Percentiles rank a stretch among this genome's conserved stretches.
Conservation (phyloP, 2,888 invertebrate genomes). For the Sturmia bella region DNA sequence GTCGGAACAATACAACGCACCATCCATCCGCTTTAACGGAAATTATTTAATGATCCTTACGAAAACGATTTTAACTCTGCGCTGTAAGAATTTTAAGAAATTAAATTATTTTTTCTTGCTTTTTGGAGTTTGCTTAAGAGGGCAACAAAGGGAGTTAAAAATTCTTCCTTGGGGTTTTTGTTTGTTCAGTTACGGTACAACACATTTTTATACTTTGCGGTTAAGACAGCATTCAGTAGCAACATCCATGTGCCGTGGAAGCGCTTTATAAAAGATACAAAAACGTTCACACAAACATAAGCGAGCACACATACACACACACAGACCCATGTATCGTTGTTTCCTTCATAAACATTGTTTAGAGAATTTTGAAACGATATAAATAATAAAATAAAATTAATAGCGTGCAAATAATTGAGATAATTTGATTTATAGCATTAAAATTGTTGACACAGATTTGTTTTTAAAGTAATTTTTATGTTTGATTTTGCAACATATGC, state of each 20-base stretch:
- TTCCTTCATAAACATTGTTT: constrained; percentile 53
- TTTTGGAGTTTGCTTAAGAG: neutral
- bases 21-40: constrained; percentile 53
- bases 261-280: constrained; percentile 45
- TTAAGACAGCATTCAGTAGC: constrained; percentile 30
- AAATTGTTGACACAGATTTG: constrained; percentile 60
- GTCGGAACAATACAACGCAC: neutral
- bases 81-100: constrained; percentile 11
- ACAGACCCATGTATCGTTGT: constrained; percentile 14
- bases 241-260: constrained; percentile 52
- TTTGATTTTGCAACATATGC: constrained; percentile 57
- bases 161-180: neutral
- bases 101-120: constrained; percentile 8
- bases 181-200: neutral
- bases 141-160: constrained; percentile 33
- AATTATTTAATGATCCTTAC: constrained; percentile 79
- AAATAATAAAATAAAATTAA: constrained; percentile 67
- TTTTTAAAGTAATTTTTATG: constrained; percentile 55
- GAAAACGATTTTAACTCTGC: constrained; percentile 29
- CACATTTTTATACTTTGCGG: constrained; percentile 48
- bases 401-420: constrained; percentile 74
- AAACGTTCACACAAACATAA: neutral
- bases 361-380: constrained; percentile 67
- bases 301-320: constrained; percentile 13
- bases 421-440: constrained; percentile 72